Base-by-base conservation (phyloP, 2,113 vertebrate species). In the Perca flavescens region DNA sequence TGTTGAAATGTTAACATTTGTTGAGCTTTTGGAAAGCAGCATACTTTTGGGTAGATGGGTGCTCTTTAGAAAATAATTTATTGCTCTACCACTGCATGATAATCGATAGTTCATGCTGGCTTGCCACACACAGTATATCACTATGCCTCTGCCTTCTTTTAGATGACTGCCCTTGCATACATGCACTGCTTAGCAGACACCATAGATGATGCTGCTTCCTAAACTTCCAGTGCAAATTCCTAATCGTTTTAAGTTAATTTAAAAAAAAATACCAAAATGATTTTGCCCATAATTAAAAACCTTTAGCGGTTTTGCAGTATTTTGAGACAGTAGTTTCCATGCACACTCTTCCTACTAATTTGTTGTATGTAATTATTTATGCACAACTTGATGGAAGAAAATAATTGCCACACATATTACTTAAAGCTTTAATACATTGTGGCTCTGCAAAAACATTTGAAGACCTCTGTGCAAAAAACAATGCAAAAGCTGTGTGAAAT, bases 401-500 rank as follows among this genome's bases (percentile, higher is more conserved):
- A 79, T 50, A 17, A 60, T 62, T 62, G 61, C 79, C 63, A 36
- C 80, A 65, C 12, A 34, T 82, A 25, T 72, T 14, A 16, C 21
- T 60, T 12, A 76, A 36, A 84, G 12, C 58, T 84, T 52, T 57
- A 22, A 31, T 66, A 70, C 31, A 58, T 19, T 87, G 68, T 81
- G 80, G 80, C 62, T 74, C 56, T 61, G 68, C 6, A 77, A 85
- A 80, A 78, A 58, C 12, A 43, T 80, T 82, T 70, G 69, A 80
- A 75, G 63, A 76, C 69, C 54, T 61, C 15, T 68, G 28, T 85
- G 60, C 5, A 79, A 74, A 85, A 46, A 58, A 64, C 61, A 73
- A 69, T 21, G 47, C 79, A 80, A 63, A 81, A 82, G 68, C 74
- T 70, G 75, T 92, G 79, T 92, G 80, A 80, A 91, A 94, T 93